Evolutionary conservation across 2,888 invertebrate genomes (phyloP), one percentile per base, ranked within the genome.

Genomic region (Cheilosia impressa): DNA sequence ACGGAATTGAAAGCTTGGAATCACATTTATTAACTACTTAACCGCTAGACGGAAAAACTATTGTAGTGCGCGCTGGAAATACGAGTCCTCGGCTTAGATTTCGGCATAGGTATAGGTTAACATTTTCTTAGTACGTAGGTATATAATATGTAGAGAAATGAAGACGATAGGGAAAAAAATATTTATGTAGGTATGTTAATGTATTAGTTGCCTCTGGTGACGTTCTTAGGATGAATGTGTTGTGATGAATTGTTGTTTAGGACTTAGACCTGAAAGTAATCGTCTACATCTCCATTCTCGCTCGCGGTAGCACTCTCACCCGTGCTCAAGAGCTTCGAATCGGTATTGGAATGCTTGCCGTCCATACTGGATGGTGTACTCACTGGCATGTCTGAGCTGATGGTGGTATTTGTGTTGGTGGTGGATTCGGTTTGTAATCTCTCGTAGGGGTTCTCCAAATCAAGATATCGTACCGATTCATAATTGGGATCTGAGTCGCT

Each of bases 401-500:
- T 45, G 41, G 87, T 79, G 31, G 66, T 69, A 15, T 88, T 80
- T 52, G 89, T 87, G 79, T 89, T 87, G 58, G 87, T 87, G 47
- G 71, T 89, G 13, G 87, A 87, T 27, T 93, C 93, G 27, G 92
- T 92, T 53, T 93, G 92, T 15, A 95, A 92, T 88, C 93, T 93
- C 89, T 96, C 96, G 81, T 96, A 96, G 0, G 96, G 95, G 63
- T 96, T 95, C 65, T 95, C 95, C 1, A 94, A 90, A 80, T 95
- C 95, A 89, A 95, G 93, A 91, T 96, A 96, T 88, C 95, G 95
- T 0, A 97, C 96, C 87, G 96, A 96, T 90, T 97, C 96, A 89
- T 97, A 97, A 90, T 96, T 96, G 0, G 96, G 96, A 93, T 96
- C 96, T 0, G 95, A 95, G 90, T 96, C 96, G 89, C 96, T 96